phyloP scores from a whole-genome alignment of 2,797 vertebrate genomes.

The Coranthus polyacanthus region DNA sequence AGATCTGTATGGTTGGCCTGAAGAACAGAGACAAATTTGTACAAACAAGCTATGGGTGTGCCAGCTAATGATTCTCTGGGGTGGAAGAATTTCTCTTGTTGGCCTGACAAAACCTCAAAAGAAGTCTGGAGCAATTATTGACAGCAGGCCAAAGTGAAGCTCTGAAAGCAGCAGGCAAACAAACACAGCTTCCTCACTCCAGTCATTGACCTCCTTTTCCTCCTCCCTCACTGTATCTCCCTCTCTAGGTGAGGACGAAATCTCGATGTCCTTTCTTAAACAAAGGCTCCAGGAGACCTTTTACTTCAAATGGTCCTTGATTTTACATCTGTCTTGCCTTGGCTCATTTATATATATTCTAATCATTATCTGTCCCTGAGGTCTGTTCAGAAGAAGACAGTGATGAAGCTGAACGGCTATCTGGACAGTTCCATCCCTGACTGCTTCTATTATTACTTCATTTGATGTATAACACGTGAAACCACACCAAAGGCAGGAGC shows the following conservation, averaged over 20 bases:
- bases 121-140: conserved; percentile 75
- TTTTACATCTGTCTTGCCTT: conserved; percentile 75
- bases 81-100: conserved; percentile 81
- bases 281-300: conserved; percentile 72
- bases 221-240: conserved; percentile 36
- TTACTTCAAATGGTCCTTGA: conserved; percentile 68
- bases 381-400: conserved; percentile 71
- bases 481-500: conserved; percentile 29
- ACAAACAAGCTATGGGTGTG: conserved; percentile 79
- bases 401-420: conserved; percentile 69
- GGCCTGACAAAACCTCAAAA: conserved; percentile 83
- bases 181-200: conserved; percentile 35
- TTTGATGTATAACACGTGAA: conserved; percentile 66
- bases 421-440: conserved; percentile 56
- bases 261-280: conserved; percentile 65
- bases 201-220: conserved; percentile 55
- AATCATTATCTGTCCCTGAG: conserved; percentile 71
- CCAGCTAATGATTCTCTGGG: conserved; percentile 78
- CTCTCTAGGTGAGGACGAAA: conserved; percentile 45
- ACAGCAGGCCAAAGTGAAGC: conserved; percentile 71
- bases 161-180: conserved; percentile 64
- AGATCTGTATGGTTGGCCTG: conserved; percentile 55
- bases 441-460: conserved; percentile 59
- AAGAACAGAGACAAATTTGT: conserved; percentile 73
- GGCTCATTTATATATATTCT: conserved; percentile 78